These are phyloP conservation scores for Mystacides longicornis DNA, from an alignment of 2,888 invertebrate species.

Conservation along the genomic window DNA sequence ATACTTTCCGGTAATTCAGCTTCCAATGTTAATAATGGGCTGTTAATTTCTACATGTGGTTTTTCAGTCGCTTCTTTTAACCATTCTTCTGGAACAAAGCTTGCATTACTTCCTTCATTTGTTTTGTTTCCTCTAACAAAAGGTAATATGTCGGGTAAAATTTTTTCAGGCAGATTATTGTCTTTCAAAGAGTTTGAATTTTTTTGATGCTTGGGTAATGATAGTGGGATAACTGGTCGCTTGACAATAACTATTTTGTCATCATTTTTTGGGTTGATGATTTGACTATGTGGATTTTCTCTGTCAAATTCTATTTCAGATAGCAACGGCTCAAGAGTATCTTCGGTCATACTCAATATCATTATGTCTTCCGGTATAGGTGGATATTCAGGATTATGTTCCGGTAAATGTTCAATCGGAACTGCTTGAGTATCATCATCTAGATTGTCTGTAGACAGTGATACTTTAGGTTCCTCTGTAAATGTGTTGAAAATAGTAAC, in stretches of 20 bases:
- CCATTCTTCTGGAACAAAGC: constrained; percentile 32
- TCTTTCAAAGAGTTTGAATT: constrained; percentile 24
- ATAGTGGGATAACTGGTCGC: constrained; percentile 16
- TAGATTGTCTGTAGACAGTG: constrained; percentile 16
- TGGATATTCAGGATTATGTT: constrained; percentile 47
- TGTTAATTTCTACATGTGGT: constrained; percentile 14
- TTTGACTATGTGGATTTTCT: constrained; percentile 12
- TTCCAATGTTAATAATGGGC: constrained; percentile 18
- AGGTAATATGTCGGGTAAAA: constrained; percentile 32
- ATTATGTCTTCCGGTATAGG: constrained; percentile 46
- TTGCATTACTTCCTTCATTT: constrained; percentile 19
- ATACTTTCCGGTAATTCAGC: constrained; percentile 25
- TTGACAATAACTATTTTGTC: constrained; percentile 19
- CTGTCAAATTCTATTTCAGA: constrained; percentile 22
- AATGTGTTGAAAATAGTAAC: background rate
- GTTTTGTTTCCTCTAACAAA: constrained; percentile 30
- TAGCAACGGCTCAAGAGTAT: constrained; percentile 16
- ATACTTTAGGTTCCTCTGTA: constrained; percentile 13
- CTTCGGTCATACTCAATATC: constrained; percentile 29
- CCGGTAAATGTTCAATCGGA: constrained; percentile 27
- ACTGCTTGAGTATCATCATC: constrained; percentile 21
- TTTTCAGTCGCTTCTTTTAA: constrained; percentile 28
- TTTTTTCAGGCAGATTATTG: constrained; percentile 27
- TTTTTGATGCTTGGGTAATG: constrained; percentile 10
- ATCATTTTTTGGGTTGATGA: constrained; percentile 16